phyloP scores from a whole-genome alignment of 1,140 invertebrate species.

The Dinoponera quadriceps region DNA sequence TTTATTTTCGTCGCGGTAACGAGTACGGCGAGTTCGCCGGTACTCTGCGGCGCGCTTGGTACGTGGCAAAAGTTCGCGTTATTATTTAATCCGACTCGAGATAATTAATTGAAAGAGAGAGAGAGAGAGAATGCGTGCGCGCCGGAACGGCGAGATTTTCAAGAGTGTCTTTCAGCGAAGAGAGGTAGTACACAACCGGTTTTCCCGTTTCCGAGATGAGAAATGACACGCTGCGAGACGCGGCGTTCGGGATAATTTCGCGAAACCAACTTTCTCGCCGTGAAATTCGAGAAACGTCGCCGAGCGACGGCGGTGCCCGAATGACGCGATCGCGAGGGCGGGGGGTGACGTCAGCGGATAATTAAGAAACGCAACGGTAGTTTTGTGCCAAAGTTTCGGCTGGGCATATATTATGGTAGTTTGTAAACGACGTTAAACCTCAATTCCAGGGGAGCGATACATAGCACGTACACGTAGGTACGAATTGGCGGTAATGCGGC shows the following conservation, averaged over 20 bases:
- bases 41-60: no score
- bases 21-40: no score
- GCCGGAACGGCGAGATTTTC: no score
- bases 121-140: no score
- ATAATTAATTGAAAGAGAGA: no score
- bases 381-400: conserved; percentile 48
- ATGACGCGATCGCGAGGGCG: conserved; percentile 12
- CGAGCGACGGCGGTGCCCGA: background rate
- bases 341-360: conserved; percentile 45
- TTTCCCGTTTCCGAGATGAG: no score
- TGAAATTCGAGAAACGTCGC: conserved; percentile 21
- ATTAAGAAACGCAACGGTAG: conserved; percentile 54
- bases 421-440: conserved; percentile 62
- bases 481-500: conserved; percentile 58
- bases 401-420: conserved; percentile 56
- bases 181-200: no score
- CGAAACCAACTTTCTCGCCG: conserved; percentile 14
- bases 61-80: no score
- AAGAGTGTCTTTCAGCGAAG: no score
- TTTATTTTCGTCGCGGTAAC: background rate
- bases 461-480: conserved; percentile 43
- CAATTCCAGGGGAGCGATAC: conserved; percentile 57
- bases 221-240: background rate
- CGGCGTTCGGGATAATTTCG: conserved; percentile 26
- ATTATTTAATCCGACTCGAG: no score